Base-by-base conservation (phyloP, 2,113 vertebrate genomes). In the Corynorhinus townsendii region DNA sequence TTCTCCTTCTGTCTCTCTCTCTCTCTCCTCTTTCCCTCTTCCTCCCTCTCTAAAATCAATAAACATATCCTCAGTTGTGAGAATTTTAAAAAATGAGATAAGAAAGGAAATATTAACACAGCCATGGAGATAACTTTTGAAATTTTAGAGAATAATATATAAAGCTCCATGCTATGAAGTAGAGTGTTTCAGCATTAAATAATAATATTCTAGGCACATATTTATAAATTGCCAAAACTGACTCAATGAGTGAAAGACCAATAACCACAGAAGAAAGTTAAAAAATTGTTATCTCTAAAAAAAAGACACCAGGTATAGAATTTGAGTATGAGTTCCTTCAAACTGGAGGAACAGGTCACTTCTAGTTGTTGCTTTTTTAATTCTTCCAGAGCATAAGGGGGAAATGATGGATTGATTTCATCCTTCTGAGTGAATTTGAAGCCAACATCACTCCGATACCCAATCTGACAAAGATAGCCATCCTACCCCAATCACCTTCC, bases 161-260 rank as follows among this genome's bases (percentile, higher is more conserved):
- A 76, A 4, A 40, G 76, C 28, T 59, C n/a, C 43, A 71, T n/a
- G 38, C 33, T 84, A 38, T 33, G 17, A 64, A 38, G 73, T 40
- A 33, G 49, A 93, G 49, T 56, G 33, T n/a, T 88, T 80, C 77
- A 77, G 33, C 76, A 59, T 43, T 59, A 59, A 72, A 86, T 43
- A 88, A 59, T 38, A 81, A 59, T 82, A 86, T 66, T 92, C 82
- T 45, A 76, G 83, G 56, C 83, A 90, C 59, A 64, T 76, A 54
- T 77, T 82, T 89, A 71, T 75, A 56, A 80, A 59, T 76, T 95
- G 43, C 69, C 83, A 77, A 94, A 86, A 90, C 24, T 59, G 69
- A 71, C 54, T 38, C 7, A 11, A 47, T 9, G 47, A 43, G 9
- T 49, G n/a, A 64, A 93, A 90, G 15, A n/a, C 69, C 45, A 59